Percentiles rank a stretch among this genome's conserved stretches.
Conservation (phyloP, 2,888 invertebrate species). For the Abrostola triplasia region DNA sequence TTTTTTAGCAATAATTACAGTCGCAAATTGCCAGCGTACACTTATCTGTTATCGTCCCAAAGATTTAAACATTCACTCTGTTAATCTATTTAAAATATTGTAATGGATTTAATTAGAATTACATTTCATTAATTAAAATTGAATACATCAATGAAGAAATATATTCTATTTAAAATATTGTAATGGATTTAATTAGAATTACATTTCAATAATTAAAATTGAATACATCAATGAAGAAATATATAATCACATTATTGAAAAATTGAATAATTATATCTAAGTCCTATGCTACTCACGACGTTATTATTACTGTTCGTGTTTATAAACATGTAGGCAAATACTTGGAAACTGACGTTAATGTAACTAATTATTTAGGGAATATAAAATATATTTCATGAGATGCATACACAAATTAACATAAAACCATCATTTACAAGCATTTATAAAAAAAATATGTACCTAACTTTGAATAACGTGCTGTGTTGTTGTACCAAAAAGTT, state of each 20-base stretch:
- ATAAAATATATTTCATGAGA: too few relatives aligned
- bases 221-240: slow-evolving; percentile 19
- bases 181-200: slow-evolving; percentile 1
- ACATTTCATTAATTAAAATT: slow-evolving; percentile 11
- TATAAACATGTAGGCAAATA: slow-evolving; percentile 4
- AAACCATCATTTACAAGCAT: too few relatives aligned
- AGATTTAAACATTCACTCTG: slow-evolving; percentile 31
- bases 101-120: slow-evolving; percentile 1
- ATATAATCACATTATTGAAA: slow-evolving; percentile 25
- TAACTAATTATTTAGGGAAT: too few relatives aligned
- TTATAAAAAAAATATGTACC: slow-evolving; percentile 32
- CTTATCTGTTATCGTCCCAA: slow-evolving; percentile 6
- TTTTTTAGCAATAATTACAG: background rate
- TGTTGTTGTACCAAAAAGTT: background rate
- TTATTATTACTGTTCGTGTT: slow-evolving; percentile 15
- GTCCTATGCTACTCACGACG: slow-evolving; percentile 24
- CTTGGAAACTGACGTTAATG: background rate
- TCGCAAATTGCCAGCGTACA: background rate
- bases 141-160: slow-evolving; percentile 19
- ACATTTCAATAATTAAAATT: slow-evolving; percentile 10
- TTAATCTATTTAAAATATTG: background rate
- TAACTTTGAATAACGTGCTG: slow-evolving; percentile 27
- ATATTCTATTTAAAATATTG: too few relatives aligned
- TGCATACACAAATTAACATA: too few relatives aligned
- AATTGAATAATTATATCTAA: slow-evolving; percentile 36